Percentiles rank a stretch among this genome's conserved stretches.
These are phyloP conservation scores for Dioctria rufipes DNA, from an alignment of 2,888 invertebrate species.

Conservation along the genomic window DNA sequence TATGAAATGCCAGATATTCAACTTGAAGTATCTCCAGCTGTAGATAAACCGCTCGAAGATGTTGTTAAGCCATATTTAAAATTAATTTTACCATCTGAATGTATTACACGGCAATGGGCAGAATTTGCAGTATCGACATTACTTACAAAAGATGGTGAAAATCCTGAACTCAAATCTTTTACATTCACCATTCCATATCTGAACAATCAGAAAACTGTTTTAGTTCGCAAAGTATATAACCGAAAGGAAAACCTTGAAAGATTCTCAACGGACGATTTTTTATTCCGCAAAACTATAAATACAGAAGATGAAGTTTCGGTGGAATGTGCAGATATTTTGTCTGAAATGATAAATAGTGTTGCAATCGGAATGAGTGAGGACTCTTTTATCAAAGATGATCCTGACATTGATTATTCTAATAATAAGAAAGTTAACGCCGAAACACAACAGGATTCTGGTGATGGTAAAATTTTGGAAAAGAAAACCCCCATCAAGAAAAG, in stretches of 20 bases:
- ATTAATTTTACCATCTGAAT: constrained; percentile 67
- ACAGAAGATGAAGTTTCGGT: constrained; percentile 60
- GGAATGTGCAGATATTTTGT: constrained; percentile 71
- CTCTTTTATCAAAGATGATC: constrained; percentile 71
- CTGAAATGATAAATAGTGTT: constrained; percentile 75
- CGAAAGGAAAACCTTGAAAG: constrained; percentile 64
- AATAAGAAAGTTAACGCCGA: constrained; percentile 22
- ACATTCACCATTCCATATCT: constrained; percentile 76
- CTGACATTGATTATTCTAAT: constrained; percentile 61
- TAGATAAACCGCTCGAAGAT: constrained; percentile 67
- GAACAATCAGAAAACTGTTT: constrained; percentile 74
- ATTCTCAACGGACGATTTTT: constrained; percentile 62
- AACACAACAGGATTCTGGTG: constrained; percentile 63
- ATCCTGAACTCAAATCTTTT: constrained; percentile 68
- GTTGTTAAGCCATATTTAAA: constrained; percentile 69
- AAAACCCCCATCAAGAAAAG: neutral
- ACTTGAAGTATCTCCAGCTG: constrained; percentile 68
- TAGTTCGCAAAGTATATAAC: constrained; percentile 72
- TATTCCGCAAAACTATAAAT: constrained; percentile 63
- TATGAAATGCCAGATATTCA: constrained; percentile 69
- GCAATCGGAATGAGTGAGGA: constrained; percentile 76
- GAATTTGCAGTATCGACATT: constrained; percentile 70
- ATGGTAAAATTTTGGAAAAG: constrained; percentile 7
- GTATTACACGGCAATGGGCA: constrained; percentile 70
- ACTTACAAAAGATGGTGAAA: constrained; percentile 52